These are phyloP conservation scores for Nomia melanderi DNA, from an alignment of 1,140 invertebrate species.

Conservation along the genomic window DNA sequence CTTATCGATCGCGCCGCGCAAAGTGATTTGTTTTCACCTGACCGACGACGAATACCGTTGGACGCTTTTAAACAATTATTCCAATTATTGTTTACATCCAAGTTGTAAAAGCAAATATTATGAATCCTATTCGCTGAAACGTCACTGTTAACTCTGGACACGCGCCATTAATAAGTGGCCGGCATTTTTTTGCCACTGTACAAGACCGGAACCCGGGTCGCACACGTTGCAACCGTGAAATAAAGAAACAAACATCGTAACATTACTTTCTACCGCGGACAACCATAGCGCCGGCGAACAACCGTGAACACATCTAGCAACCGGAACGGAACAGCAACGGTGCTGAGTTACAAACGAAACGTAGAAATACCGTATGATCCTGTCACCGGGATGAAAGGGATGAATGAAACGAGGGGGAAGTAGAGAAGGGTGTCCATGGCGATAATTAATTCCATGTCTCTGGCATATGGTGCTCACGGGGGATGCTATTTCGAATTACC, in stretches of 20 bases:
- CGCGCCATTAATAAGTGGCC: too few relatives aligned
- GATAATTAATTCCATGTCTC: constrained; percentile 68
- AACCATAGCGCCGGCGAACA: not conserved
- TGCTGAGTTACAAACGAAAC: not conserved
- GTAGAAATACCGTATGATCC: not conserved
- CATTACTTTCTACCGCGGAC: not conserved
- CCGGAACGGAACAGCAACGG: not conserved
- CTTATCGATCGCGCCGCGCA: not conserved
- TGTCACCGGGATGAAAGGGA: not conserved
- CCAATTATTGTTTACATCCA: too few relatives aligned
- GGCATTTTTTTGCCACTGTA: too few relatives aligned
- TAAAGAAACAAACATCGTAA: not conserved
- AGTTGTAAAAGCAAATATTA: too few relatives aligned
- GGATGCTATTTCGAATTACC: constrained; percentile 66
- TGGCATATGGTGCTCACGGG: constrained; percentile 64
- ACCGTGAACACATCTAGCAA: not conserved
- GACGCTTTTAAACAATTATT: too few relatives aligned
- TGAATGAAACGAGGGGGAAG: constrained; percentile 39
- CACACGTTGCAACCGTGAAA: not conserved
- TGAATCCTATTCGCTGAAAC: too few relatives aligned
- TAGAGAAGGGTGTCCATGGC: constrained; percentile 41
- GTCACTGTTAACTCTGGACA: too few relatives aligned
- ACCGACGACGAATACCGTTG: too few relatives aligned
- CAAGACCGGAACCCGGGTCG: too few relatives aligned
- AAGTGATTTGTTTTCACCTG: not conserved